Evolutionary conservation across 37 sponge, comb jelly and placozoan species (phyloP), one percentile per base, ranked within the genome.

Genomic region (Lycopodina hypogea): DNA sequence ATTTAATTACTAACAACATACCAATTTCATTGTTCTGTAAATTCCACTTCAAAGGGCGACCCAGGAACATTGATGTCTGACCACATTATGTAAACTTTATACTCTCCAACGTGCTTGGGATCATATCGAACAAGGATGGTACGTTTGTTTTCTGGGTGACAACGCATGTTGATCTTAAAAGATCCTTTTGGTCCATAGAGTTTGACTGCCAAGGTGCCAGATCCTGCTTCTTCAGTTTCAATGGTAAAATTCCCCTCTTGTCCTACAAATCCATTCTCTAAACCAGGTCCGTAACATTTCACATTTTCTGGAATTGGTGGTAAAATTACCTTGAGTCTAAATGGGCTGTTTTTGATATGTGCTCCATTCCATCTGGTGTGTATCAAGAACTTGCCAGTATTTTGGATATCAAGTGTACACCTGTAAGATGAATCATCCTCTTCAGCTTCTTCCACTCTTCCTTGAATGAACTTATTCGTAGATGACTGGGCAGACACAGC

Each of bases 321-420:
- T 0, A 29, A 40, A 7, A 71, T 1, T 19, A 90, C 78, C 57
- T 77, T 83, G 22, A 87, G 35, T 53, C 80, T 90, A 56, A 94
- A 94, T 8, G 94, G 94, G 65, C 89, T 87, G 23, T 91, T 91
- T 22, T 62, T 34, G 39, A 94, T 76, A 79, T 94, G 82, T 15
- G 68, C 22, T 1, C 93, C 90, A 50, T 88, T 81, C 86, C 89
- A 92, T 0, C 81, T 68, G 38, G 86, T 87, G 30, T 78, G 75
- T 4, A 93, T 68, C 67, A 68, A 52, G 84, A 86, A 90, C 38
- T 75, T 77, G 32, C 81, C 82, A 57, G 61, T 79, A 1, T 86
- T 78, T 0, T 82, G 86, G 45, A 62, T 74, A 29, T 74, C 80
- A 2, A 32, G 35, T 26, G 23, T 24, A 4, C 26, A 24, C 66